phyloP scores from a whole-genome alignment of 64 coral and sea anemone species.

The Montipora sp. region DNA sequence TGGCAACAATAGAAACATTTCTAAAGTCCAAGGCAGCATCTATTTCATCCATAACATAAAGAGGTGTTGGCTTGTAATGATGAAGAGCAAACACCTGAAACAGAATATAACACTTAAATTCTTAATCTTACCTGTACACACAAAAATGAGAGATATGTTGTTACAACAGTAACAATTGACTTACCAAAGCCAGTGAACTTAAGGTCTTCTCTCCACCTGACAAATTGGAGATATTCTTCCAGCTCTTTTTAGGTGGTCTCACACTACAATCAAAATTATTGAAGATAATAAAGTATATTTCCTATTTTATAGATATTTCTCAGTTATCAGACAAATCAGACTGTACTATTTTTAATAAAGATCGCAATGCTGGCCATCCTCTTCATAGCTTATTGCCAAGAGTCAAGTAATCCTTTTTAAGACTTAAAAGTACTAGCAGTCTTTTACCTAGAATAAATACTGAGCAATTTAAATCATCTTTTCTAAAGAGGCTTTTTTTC shows the following conservation, averaged over 20 bases:
- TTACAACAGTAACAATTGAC: background rate
- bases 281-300: background rate
- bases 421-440: too few species aligned
- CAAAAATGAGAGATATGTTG: background rate
- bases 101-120: background rate
- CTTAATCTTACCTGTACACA: background rate
- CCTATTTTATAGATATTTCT: background rate
- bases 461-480: too few species aligned
- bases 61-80: constrained; percentile 94
- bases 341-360: too few species aligned
- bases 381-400: too few species aligned
- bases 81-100: constrained; percentile 95
- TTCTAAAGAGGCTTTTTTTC: too few species aligned
- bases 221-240: constrained; percentile 99
- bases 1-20: constrained; percentile 97
- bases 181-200: constrained; percentile 94
- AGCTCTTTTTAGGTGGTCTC: constrained; percentile 98
- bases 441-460: too few species aligned
- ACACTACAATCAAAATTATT: constrained; percentile 63
- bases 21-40: constrained; percentile 97
- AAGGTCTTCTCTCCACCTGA: constrained; percentile 99
- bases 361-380: too few species aligned
- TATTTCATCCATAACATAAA: constrained; percentile 99
- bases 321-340: too few species aligned
- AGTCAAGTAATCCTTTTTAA: too few species aligned